These are phyloP conservation scores for Eupithecia dodoneata DNA, from an alignment of 2,888 invertebrate genomes.

Conservation along the genomic window DNA sequence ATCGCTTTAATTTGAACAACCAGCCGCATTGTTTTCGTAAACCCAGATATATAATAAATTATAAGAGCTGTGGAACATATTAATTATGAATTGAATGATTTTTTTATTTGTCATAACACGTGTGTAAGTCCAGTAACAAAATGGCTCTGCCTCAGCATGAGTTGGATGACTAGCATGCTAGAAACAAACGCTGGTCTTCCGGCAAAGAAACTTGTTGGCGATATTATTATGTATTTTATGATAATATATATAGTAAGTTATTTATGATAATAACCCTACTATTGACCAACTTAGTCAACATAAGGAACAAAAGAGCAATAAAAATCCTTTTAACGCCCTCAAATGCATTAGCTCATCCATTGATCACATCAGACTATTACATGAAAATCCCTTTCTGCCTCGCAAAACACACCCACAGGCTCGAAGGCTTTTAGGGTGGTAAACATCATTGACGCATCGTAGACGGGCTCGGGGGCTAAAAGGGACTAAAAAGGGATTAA, in stretches of 20 bases:
- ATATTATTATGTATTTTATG: no score
- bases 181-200: no score
- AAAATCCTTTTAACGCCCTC: conserved; percentile 22
- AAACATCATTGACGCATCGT: conserved; percentile 78
- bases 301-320: neutral
- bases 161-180: no score
- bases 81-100: neutral
- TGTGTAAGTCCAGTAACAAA: no score
- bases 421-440: conserved; percentile 73
- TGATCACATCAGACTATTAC: conserved; percentile 56
- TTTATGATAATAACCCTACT: neutral
- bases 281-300: neutral
- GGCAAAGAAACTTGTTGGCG: no score
- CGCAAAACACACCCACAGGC: conserved; percentile 47
- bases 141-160: no score
- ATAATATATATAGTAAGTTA: no score
- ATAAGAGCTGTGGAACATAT: neutral
- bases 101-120: no score
- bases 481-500: conserved; percentile 69
- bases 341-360: conserved; percentile 45
- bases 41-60: neutral
- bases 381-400: conserved; percentile 54
- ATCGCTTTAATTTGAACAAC: neutral
- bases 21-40: neutral
- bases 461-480: conserved; percentile 37